These are phyloP conservation scores for Heterotilapia buettikoferi DNA, from an alignment of 2,113 vertebrate species.

Conservation along the genomic window DNA sequence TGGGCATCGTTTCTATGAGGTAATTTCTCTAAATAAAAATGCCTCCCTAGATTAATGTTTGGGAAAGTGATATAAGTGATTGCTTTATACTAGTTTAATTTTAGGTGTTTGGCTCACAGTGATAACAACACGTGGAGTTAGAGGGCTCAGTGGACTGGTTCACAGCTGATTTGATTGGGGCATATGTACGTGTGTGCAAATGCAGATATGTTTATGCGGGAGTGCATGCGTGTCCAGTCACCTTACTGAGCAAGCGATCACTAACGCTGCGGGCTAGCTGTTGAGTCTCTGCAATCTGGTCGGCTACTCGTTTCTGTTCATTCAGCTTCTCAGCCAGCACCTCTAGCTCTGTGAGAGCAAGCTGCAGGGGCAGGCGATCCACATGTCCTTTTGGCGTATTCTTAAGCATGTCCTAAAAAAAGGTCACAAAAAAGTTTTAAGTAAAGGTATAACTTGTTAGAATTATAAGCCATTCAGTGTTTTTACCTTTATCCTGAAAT, in stretches of 20 bases:
- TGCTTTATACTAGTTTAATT: conserved; percentile 19
- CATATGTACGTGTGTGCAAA: not conserved
- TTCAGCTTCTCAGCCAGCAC: conserved; percentile 92
- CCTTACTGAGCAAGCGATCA: conserved; percentile 90
- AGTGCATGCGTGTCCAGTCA: conserved; percentile 35
- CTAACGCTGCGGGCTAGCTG: conserved; percentile 89
- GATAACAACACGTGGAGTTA: conserved; percentile 26
- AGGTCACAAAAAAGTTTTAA: not conserved
- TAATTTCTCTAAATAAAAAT: conserved; percentile 54
- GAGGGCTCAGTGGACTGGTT: not conserved
- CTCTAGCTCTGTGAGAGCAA: conserved; percentile 95
- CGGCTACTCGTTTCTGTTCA: conserved; percentile 89
- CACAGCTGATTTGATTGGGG: conserved; percentile 11
- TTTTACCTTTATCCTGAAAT: not conserved
- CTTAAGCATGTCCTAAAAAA: conserved; percentile 90
- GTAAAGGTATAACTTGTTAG: not conserved
- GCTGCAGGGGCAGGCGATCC: conserved; percentile 87
- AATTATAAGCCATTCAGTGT: not conserved
- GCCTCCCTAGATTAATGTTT: conserved; percentile 36
- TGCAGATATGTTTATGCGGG: not conserved
- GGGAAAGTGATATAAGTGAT: conserved; percentile 36
- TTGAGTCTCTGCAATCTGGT: conserved; percentile 92
- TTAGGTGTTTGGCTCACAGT: conserved; percentile 32
- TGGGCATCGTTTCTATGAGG: conserved; percentile 49
- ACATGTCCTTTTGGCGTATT: conserved; percentile 89